Evolutionary conservation across 2,888 invertebrate species (phyloP), one percentile per base, ranked within the genome.

Genomic region (Drosophila cognata): DNA sequence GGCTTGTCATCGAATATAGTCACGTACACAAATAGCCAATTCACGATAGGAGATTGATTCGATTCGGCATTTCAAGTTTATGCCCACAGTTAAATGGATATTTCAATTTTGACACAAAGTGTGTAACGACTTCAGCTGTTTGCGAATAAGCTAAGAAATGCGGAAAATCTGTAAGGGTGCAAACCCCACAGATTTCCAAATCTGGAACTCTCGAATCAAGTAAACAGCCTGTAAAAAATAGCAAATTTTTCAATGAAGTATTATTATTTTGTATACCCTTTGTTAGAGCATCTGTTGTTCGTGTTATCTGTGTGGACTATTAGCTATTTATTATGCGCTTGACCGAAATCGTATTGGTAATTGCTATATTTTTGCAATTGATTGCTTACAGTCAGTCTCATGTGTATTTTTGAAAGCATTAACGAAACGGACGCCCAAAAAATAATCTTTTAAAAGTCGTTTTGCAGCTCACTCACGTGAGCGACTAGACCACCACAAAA

Each of bases 401-500:
- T 63, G 61, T 64, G 53, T 48, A 29, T 61, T 63, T 77, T 76
- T 66, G 66, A 77, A 77, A 77, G 68, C 76, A 48, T 67, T 61
- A 64, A 50, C 48, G 58, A 77, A 62, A 73, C 66, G 69, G 51
- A 62, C 36, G 52, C 68, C 13, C 69, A 58, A 66, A 57, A 53
- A 33, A 18, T 25, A 25, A 18, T 11, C 51, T 77, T 77, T 82
- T 55, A 88, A 90, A 87, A 87, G 91, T 84, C 73, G 91, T 90
- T 84, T 81, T 76, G 73, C 69, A 18, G 38, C 50, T 79, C 71
- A 76, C 68, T 79, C 83, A 82, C 80, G 81, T 81, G 80, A 82
- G 60, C 53, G 59, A 62, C 53, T 52, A 53, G 63, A 61, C 76
- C 58, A 46, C 76, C 62, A 46, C 60, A 67, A 48, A 48, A 18